These are phyloP conservation scores for Oxyura jamaicensis DNA, from an alignment of 2,113 vertebrate species.

Conservation along the genomic window DNA sequence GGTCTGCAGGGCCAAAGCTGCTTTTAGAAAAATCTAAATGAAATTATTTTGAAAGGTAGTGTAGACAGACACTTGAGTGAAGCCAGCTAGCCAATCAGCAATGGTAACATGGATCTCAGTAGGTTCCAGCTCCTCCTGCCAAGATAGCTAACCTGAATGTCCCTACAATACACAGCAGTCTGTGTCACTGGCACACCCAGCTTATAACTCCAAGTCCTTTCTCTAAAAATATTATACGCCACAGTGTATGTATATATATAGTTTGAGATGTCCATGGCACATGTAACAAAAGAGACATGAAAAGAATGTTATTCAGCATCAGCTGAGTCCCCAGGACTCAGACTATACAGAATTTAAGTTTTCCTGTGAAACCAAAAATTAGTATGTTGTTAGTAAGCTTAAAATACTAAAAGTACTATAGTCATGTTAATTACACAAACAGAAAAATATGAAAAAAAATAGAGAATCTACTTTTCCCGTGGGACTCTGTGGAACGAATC, in stretches of 20 bases:
- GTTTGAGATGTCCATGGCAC: neutral
- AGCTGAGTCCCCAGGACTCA: neutral
- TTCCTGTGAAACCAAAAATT: neutral
- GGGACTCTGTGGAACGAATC: neutral
- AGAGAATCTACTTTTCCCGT: neutral
- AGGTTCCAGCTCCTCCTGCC: neutral
- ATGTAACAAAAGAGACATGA: neutral
- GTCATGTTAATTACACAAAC: neutral
- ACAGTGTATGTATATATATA: fast-evolving
- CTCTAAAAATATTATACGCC: neutral
- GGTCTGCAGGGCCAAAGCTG: slow-evolving; percentile 19
- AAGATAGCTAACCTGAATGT: neutral
- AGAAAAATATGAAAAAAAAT: neutral
- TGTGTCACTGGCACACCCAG: neutral
- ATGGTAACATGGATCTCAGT: neutral
- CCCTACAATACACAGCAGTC: neutral
- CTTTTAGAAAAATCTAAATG: neutral
- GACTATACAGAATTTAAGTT: neutral
- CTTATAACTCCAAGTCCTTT: neutral
- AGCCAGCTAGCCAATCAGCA: neutral
- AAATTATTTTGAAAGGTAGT: neutral
- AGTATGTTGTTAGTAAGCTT: neutral
- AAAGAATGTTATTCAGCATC: neutral
- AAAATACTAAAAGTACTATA: neutral
- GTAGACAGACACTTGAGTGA: neutral